Percentiles rank a stretch among this genome's conserved stretches.
phyloP scores from a whole-genome alignment of 2,113 vertebrate genomes.

The Chaetodon trifascialis region DNA sequence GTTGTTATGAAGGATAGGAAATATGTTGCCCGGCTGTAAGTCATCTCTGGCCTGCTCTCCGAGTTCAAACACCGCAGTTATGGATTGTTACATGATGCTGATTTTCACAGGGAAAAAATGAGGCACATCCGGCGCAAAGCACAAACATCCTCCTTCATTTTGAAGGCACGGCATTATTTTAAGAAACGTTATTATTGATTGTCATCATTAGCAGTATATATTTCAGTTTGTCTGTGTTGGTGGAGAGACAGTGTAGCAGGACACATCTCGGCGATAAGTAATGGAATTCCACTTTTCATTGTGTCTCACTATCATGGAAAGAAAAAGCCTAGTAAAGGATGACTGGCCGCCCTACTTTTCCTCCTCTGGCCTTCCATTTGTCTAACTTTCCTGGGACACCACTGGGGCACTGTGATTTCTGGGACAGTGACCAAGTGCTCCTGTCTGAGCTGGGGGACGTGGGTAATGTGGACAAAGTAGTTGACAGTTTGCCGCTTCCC shows the following conservation, averaged over 20 bases:
- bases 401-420: constrained; percentile 82
- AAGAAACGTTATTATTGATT: constrained; percentile 21
- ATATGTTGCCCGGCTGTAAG: constrained; percentile 5
- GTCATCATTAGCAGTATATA: neutral
- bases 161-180: constrained; percentile 4
- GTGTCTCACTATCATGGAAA: constrained; percentile 59
- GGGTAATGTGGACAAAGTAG: constrained; percentile 86
- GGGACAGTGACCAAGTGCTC: constrained; percentile 86
- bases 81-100: constrained; percentile 34
- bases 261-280: constrained; percentile 44
- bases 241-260: constrained; percentile 21
- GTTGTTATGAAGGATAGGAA: constrained; percentile 16
- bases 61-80: constrained; percentile 29
- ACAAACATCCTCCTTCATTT: constrained; percentile 24
- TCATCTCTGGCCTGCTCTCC: constrained; percentile 22
- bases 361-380: constrained; percentile 83
- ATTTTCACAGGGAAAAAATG: constrained; percentile 35
- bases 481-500: constrained; percentile 82
- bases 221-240: constrained; percentile 26
- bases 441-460: constrained; percentile 85
- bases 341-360: constrained; percentile 85
- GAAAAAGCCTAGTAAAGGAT: constrained; percentile 78
- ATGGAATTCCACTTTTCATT: constrained; percentile 63
- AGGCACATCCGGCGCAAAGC: neutral
- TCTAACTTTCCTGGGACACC: constrained; percentile 83